Evolutionary conservation across 2,113 vertebrate genomes (phyloP).

Genomic region (Puffinus mauretanicus): DNA sequence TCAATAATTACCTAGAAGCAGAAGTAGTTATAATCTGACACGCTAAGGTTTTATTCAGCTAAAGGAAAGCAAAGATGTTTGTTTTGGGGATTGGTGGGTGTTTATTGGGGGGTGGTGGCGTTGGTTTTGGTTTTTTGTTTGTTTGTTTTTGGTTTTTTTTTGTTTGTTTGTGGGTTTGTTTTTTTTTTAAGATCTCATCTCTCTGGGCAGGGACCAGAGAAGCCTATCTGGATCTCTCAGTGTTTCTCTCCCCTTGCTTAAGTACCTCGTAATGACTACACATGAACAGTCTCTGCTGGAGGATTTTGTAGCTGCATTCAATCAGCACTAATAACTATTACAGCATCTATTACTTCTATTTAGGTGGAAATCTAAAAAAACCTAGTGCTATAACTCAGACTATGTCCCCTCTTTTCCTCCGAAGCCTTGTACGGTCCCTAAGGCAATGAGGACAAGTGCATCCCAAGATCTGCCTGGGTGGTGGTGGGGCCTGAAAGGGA

Average conservation of each 20-base stretch:
- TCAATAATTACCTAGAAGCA: not conserved
- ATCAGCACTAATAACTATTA: not conserved
- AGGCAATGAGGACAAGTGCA: accelerated
- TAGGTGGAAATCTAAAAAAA: not conserved
- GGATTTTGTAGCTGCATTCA: not conserved
- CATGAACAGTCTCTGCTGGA: not conserved
- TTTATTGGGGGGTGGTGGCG: too few relatives aligned
- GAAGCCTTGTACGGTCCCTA: not conserved
- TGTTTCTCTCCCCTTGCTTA: not conserved
- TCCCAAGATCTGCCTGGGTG: not conserved
- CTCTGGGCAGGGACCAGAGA: not conserved
- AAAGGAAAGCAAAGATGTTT: not conserved
- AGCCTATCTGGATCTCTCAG: not conserved
- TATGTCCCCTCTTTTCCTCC: not conserved
- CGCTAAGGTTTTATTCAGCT: not conserved
- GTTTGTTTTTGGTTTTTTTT: not conserved
- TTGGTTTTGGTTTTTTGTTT: too few relatives aligned
- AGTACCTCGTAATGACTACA: not conserved
- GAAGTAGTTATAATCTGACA: not conserved
- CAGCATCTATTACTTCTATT: not conserved
- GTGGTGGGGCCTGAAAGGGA: not conserved
- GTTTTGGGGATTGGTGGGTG: not conserved
- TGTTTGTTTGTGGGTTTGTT: too few relatives aligned
- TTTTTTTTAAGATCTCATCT: not conserved
- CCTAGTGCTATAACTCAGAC: not conserved